A percentile compares a stretch with the other conserved stretches of the same genome.
Conservation (phyloP, 2,113 vertebrate species). For the Urocynchramus pylzowi region DNA sequence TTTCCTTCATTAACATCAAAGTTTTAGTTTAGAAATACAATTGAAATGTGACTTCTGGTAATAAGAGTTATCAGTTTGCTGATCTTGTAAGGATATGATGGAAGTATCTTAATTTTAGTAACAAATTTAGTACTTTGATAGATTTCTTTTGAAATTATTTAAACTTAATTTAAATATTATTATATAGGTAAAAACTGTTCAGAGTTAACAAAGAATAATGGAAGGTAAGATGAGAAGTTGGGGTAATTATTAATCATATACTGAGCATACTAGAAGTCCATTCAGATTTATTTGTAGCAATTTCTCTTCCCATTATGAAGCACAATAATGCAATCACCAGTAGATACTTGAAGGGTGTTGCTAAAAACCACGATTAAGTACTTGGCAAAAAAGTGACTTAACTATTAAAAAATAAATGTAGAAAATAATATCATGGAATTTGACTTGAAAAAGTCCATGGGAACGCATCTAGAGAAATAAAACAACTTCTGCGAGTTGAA, state of each 20-base stretch:
- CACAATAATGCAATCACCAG: background rate
- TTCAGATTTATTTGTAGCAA: background rate
- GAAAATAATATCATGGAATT: slow-evolving; percentile 17
- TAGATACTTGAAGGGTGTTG: background rate
- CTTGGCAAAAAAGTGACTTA: background rate
- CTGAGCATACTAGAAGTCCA: background rate
- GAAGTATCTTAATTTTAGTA: background rate
- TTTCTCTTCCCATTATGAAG: background rate
- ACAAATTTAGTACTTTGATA: background rate
- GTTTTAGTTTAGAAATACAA: background rate
- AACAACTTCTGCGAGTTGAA: slow-evolving; percentile 42
- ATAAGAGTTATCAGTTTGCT: background rate
- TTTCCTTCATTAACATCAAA: background rate
- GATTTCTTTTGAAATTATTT: background rate
- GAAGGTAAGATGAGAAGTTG: background rate
- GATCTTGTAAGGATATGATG: background rate
- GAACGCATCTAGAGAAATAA: slow-evolving; percentile 51
- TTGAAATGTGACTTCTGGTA: background rate
- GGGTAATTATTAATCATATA: background rate
- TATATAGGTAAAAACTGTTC: background rate
- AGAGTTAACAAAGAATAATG: background rate
- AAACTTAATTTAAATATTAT: background rate
- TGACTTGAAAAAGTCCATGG: slow-evolving; percentile 39
- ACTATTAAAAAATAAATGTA: background rate
- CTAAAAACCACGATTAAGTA: background rate